phyloP scores from a whole-genome alignment of 2,797 vertebrate genomes.

The Sebastiscus tertius region DNA sequence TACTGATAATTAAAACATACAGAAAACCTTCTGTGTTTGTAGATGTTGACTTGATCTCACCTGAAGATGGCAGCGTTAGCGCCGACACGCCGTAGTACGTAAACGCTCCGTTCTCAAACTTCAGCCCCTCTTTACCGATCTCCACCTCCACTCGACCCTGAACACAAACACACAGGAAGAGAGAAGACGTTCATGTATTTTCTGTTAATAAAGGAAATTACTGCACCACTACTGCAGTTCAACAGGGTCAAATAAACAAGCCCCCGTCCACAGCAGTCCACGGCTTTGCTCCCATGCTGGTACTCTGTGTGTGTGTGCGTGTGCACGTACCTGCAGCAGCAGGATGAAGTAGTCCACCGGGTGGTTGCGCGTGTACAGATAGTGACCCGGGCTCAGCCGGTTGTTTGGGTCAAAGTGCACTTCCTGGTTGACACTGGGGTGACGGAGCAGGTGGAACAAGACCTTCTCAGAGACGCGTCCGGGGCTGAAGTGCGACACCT shows the following conservation, averaged over 20 bases:
- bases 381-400: conserved; percentile 87
- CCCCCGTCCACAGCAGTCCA: no score
- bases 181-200: not conserved
- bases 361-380: conserved; percentile 91
- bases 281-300: no score
- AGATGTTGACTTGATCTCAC: conserved; percentile 68
- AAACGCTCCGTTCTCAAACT: conserved; percentile 94
- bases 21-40: not conserved
- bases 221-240: not conserved
- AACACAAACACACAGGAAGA: not conserved
- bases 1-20: not conserved
- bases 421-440: conserved; percentile 94
- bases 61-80: conserved; percentile 87
- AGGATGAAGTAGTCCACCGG: conserved; percentile 94
- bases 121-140: conserved; percentile 93
- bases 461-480: conserved; percentile 89
- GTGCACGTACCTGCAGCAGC: conserved; percentile 87
- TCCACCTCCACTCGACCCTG: conserved; percentile 94
- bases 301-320: not conserved
- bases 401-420: conserved; percentile 88
- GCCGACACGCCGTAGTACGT: conserved; percentile 93
- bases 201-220: not conserved
- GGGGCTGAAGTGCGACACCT: conserved; percentile 92
- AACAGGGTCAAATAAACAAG: no score
- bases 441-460: conserved; percentile 90